Percentiles rank a stretch among this genome's conserved stretches.
Evolutionary conservation across 1,140 invertebrate genomes (phyloP).

Genomic region (Ylistrum balloti): DNA sequence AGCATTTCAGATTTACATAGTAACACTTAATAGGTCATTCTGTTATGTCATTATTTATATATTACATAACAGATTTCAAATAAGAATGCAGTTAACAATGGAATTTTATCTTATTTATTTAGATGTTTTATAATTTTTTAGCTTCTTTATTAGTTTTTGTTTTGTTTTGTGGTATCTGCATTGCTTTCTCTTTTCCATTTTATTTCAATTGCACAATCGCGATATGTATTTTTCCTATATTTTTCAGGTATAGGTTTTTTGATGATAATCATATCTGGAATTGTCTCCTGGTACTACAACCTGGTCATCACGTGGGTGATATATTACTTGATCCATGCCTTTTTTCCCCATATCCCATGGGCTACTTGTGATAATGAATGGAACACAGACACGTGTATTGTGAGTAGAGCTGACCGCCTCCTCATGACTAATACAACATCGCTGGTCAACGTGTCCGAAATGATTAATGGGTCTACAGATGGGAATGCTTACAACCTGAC

Average conservation of each 20-base stretch:
- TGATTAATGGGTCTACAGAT: neutral
- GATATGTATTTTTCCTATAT: too few species aligned
- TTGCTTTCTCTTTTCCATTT: too few species aligned
- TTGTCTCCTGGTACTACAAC: constrained; percentile 92
- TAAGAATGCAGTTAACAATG: too few species aligned
- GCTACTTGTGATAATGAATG: constrained; percentile 94
- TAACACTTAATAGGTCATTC: too few species aligned
- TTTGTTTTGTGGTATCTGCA: too few species aligned
- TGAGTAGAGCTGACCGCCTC: constrained; percentile 85
- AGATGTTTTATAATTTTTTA: too few species aligned
- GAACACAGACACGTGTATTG: constrained; percentile 93
- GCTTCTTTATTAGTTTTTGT: too few species aligned
- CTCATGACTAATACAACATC: neutral
- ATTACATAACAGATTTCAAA: too few species aligned
- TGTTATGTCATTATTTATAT: too few species aligned
- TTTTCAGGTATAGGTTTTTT: constrained; percentile 72
- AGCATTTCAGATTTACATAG: too few species aligned
- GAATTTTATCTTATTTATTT: too few species aligned
- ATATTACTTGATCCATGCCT: constrained; percentile 89
- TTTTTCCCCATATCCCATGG: constrained; percentile 90
- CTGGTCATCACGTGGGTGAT: constrained; percentile 98
- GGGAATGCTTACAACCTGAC: neutral
- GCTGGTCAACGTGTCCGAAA: neutral
- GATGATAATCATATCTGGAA: constrained; percentile 75
- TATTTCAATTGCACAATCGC: too few species aligned